Base-by-base conservation (phyloP, 2,797 vertebrate genomes). In the Ambastaia sidthimunki region DNA sequence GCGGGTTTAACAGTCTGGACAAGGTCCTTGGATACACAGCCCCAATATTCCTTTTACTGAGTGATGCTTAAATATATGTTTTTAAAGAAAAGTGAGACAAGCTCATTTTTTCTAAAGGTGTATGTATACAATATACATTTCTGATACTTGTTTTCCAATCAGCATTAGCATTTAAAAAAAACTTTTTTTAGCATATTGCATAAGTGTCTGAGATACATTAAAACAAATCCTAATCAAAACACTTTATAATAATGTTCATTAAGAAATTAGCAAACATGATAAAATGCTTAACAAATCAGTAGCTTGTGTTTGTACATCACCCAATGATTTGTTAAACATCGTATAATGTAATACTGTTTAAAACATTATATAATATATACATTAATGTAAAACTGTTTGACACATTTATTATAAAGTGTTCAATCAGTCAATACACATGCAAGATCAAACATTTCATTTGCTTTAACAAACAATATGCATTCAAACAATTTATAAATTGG, bases 1-100 rank as follows among this genome's bases (percentile, higher is more conserved):
- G 87, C 87, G 81, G 75, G 80, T 88, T 90, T 88, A 87, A 87
- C 82, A 89, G 84, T 76, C 77, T 80, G 83, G 80, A 86, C 76
- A 86, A 57, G 81, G 83, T 85, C 85, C 83, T 62, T 19, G 85
- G 63, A 19, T 85, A 86, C 67, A 76, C 79, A 71, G 77, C 76
- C 83, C 83, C 52, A 16, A 41, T 78, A 75, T 72, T 75, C 76
- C 77, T 72, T 7, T 63, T 77, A 63, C 83, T 86, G 78, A 80
- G 69, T 59, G 28, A 77, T 48, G 62, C 44, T 80, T 65, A 78
- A 70, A 81, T 80, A 82, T 77, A 83, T 74, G 87, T 79, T 84
- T 80, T 25, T 70, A 55, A 69, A 52, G 54, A 78, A 71, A 55
- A 71, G n/a, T 44, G 34, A 83, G 4, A 70, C 52, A 65, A 28